These are phyloP conservation scores for cat (Felis catus) DNA, from an alignment of 2,113 vertebrate species.

Conservation along the genomic window DNA sequence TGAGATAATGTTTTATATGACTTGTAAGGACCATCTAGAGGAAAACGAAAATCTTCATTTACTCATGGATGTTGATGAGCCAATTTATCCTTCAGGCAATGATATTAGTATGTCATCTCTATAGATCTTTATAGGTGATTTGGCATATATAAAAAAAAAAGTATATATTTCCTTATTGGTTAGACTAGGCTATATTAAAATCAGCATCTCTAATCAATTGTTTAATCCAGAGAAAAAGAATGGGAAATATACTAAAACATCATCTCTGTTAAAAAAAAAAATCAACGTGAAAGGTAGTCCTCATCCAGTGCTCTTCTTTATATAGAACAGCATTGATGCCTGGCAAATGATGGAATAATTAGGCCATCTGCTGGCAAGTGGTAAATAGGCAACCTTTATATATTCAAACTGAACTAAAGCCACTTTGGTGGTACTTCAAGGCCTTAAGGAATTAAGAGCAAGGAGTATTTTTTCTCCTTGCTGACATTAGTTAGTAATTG, in stretches of 20 bases:
- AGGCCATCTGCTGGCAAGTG: conserved; percentile 85
- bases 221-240: conserved; percentile 44
- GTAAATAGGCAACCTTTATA: conserved; percentile 58
- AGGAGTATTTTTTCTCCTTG: not conserved
- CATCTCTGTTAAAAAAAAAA: not conserved
- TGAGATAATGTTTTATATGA: conserved; percentile 35
- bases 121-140: conserved; percentile 12
- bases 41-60: conserved; percentile 53
- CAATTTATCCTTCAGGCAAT: conserved; percentile 30
- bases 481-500: not conserved
- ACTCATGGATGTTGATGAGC: conserved; percentile 35
- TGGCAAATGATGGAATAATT: conserved; percentile 77
- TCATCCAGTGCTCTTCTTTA: conserved; percentile 48
- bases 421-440: not conserved
- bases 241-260: not conserved
- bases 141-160: not conserved
- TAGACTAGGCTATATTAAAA: conserved; percentile 10
- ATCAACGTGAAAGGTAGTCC: not conserved
- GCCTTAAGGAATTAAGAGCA: not conserved
- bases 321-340: conserved; percentile 29
- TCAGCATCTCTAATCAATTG: conserved; percentile 43
- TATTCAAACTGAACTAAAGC: conserved; percentile 33
- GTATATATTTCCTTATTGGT: conserved; percentile 17
- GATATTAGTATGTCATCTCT: conserved; percentile 38
- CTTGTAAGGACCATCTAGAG: not conserved